Evolutionary conservation across 2,797 vertebrate genomes (phyloP).

Genomic region (Galagoides demidoff): DNA sequence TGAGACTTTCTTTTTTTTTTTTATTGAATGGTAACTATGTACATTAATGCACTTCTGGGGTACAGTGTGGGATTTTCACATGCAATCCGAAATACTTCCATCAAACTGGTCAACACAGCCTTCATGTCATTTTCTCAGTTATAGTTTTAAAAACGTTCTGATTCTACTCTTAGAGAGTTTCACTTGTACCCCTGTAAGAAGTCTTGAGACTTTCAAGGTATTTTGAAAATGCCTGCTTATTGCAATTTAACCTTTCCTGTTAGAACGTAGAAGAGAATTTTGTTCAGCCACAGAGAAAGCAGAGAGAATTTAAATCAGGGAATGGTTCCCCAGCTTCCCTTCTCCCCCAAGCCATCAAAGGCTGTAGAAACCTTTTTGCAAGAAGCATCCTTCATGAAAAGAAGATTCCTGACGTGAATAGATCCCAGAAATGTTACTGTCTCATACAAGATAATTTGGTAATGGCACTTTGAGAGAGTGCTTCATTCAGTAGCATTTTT

Average conservation of each 20-base stretch:
- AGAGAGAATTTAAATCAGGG: slow-evolving; percentile 28
- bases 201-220: neutral
- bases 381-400: slow-evolving; percentile 46
- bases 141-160: too few species aligned
- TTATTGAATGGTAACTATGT: too few species aligned
- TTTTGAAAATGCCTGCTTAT: slow-evolving; percentile 24
- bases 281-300: slow-evolving; percentile 22
- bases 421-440: neutral
- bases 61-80: too few species aligned
- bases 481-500: neutral
- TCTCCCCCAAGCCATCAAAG: neutral
- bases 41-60: too few species aligned
- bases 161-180: too few species aligned
- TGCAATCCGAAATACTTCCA: too few species aligned
- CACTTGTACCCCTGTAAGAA: too few species aligned
- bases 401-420: neutral
- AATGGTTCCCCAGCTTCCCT: neutral
- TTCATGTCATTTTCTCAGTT: too few species aligned
- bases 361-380: slow-evolving; percentile 27
- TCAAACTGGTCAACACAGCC: too few species aligned
- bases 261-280: slow-evolving; percentile 9
- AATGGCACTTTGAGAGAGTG: neutral
- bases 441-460: slow-evolving; percentile 25
- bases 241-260: neutral
- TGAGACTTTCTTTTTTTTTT: too few species aligned